phyloP scores from a whole-genome alignment of 2,888 invertebrate species.

The Cephus rjabovi region DNA sequence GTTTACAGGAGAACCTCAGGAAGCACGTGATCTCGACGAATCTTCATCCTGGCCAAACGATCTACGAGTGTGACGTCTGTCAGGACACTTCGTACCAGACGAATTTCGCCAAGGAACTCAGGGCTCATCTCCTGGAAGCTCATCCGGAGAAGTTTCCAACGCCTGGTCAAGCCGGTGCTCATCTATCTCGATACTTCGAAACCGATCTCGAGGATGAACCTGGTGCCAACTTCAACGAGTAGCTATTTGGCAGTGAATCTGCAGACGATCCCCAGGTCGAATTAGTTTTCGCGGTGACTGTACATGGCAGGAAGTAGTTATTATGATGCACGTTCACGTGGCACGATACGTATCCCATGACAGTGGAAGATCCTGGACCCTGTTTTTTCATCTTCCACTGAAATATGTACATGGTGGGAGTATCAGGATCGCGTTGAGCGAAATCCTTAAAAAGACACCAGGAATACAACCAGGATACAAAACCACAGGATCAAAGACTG shows the following conservation, averaged over 20 bases:
- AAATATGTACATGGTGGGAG: neutral
- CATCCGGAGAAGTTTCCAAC: conserved; percentile 72
- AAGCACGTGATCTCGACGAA: conserved; percentile 86
- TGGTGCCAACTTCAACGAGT: neutral
- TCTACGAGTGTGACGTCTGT: conserved; percentile 84
- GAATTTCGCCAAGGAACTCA: conserved; percentile 77
- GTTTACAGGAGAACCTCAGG: conserved; percentile 82
- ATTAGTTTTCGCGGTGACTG: neutral
- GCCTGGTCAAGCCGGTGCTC: conserved; percentile 68
- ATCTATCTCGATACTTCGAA: conserved; percentile 68
- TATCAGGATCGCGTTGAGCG: neutral
- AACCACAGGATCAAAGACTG: neutral
- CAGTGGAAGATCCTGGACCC: neutral
- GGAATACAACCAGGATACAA: neutral
- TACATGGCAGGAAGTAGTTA: conserved; percentile 42
- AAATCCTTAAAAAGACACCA: too few relatives aligned
- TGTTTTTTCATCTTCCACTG: neutral
- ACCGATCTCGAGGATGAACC: neutral
- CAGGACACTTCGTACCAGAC: conserved; percentile 67
- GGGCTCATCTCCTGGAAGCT: conserved; percentile 72
- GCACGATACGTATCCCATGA: conserved; percentile 31
- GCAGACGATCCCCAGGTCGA: neutral
- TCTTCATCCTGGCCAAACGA: conserved; percentile 80
- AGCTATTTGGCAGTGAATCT: neutral
- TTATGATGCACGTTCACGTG: conserved; percentile 51